Percentiles rank a stretch among this genome's conserved stretches.
Evolutionary conservation across 2,113 vertebrate species (phyloP).

Genomic region (Rhinolophus sinicus): DNA sequence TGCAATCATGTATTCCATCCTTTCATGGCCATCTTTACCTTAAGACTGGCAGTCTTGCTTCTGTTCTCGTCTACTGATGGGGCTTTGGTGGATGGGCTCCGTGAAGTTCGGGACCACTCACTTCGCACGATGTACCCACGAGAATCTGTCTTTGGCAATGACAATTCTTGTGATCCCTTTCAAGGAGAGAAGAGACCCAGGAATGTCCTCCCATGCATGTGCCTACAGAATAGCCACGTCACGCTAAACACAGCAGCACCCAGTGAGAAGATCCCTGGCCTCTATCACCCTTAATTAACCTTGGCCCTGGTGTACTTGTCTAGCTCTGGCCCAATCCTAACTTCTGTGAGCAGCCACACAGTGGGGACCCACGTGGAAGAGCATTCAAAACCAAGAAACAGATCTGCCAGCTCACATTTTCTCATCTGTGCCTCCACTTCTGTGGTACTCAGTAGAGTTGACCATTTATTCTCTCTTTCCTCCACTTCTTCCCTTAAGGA

Average conservation of each 20-base stretch:
- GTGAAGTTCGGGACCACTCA: slow-evolving; percentile 61
- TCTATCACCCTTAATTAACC: not conserved
- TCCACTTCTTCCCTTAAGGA: not conserved
- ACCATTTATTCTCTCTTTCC: not conserved
- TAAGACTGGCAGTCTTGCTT: slow-evolving; percentile 41
- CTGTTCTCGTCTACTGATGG: slow-evolving; percentile 40
- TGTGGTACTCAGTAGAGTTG: not conserved
- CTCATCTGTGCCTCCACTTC: not conserved
- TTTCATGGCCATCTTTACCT: slow-evolving; percentile 50
- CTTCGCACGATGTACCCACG: not conserved
- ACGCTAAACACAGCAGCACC: not conserved
- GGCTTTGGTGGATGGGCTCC: not conserved
- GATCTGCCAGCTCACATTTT: not conserved
- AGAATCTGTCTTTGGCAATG: slow-evolving; percentile 53
- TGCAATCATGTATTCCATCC: not conserved
- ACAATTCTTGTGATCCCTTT: slow-evolving; percentile 69
- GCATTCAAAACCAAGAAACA: slow-evolving; percentile 3
- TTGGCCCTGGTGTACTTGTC: not conserved
- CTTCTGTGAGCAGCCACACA: not conserved
- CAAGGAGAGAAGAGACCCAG: slow-evolving; percentile 31
- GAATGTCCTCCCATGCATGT: not conserved
- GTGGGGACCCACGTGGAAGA: not conserved
- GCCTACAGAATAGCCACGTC: not conserved
- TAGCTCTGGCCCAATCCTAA: not conserved
- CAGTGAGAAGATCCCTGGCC: not conserved